These are phyloP conservation scores for Syngnathus scovelli DNA, from an alignment of 2,113 vertebrate genomes.

Conservation along the genomic window DNA sequence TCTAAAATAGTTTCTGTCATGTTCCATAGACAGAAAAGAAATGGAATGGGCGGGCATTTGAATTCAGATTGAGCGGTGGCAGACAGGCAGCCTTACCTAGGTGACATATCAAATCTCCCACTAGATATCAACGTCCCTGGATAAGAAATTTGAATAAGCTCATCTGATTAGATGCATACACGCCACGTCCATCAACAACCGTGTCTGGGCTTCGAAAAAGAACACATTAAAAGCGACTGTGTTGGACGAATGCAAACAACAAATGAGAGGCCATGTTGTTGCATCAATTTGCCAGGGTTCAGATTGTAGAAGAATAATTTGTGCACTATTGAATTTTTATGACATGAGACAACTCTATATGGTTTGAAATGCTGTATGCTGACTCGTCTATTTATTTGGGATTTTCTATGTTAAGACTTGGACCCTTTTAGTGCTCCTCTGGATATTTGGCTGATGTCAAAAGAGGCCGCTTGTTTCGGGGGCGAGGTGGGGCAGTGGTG, in stretches of 20 bases:
- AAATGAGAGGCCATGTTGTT: slow-evolving; percentile 14
- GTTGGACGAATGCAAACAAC: slow-evolving; percentile 1
- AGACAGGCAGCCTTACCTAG: not conserved
- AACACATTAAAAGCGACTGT: not conserved
- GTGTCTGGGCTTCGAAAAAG: not conserved
- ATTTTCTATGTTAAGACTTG: slow-evolving; percentile 22
- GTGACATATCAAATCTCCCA: not conserved
- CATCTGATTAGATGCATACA: not conserved
- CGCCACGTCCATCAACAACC: slow-evolving; percentile 10
- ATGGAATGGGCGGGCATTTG: not conserved
- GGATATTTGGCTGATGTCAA: slow-evolving; percentile 79
- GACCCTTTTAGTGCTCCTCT: slow-evolving; percentile 54
- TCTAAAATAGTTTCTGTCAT: not conserved
- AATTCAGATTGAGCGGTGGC: not conserved
- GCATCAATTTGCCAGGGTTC: too few species aligned
- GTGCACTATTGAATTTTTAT: not conserved
- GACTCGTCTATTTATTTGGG: not conserved
- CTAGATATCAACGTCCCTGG: not conserved
- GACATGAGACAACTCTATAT: not conserved
- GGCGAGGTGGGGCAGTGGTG: slow-evolving; percentile 45
- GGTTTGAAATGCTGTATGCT: slow-evolving; percentile 3
- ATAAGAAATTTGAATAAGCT: not conserved
- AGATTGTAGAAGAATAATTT: not conserved
- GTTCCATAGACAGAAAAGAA: not conserved
- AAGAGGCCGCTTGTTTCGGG: slow-evolving; percentile 78